These are phyloP conservation scores for Drosophila helvetica DNA, from an alignment of 2,888 invertebrate species.

Conservation along the genomic window DNA sequence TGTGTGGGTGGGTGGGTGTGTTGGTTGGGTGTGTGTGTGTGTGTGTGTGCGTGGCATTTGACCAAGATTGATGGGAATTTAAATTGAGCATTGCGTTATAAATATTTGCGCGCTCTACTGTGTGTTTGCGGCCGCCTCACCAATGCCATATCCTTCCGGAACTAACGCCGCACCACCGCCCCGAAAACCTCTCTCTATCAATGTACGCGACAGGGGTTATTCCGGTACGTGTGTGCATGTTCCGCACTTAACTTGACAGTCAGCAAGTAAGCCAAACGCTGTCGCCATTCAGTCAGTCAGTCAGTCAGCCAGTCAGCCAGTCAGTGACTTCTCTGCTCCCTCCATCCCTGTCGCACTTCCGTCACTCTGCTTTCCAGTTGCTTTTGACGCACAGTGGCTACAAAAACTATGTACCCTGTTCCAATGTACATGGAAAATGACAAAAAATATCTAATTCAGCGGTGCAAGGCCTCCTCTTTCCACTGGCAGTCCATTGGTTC, in stretches of 20 bases:
- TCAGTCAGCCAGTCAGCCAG: constrained; percentile 27
- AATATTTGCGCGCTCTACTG: constrained; percentile 78
- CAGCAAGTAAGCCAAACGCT: constrained; percentile 52
- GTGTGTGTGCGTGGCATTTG: constrained; percentile 36
- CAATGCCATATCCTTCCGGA: constrained; percentile 35
- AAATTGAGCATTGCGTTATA: constrained; percentile 81
- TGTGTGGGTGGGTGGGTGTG: constrained; percentile 20
- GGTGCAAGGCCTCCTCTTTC: too few relatives aligned
- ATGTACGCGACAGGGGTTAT: background rate
- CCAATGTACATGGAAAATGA: too few relatives aligned
- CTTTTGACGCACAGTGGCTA: too few relatives aligned
- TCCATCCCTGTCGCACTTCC: constrained; percentile 8
- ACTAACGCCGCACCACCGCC: constrained; percentile 5
- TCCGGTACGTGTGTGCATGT: constrained; percentile 44
- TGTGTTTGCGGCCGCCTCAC: constrained; percentile 62
- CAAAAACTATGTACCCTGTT: too few relatives aligned
- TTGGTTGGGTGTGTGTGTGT: too few relatives aligned
- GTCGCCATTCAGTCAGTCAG: constrained; percentile 31
- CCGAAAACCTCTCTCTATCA: background rate
- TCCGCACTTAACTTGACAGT: constrained; percentile 56
- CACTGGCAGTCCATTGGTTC: too few relatives aligned
- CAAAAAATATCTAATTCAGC: too few relatives aligned
- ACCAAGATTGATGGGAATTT: constrained; percentile 61
- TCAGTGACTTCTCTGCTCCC: constrained; percentile 14
- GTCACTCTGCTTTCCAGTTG: background rate